phyloP scores from a whole-genome alignment of 2,797 vertebrate species.

The Cygnus olor region DNA sequence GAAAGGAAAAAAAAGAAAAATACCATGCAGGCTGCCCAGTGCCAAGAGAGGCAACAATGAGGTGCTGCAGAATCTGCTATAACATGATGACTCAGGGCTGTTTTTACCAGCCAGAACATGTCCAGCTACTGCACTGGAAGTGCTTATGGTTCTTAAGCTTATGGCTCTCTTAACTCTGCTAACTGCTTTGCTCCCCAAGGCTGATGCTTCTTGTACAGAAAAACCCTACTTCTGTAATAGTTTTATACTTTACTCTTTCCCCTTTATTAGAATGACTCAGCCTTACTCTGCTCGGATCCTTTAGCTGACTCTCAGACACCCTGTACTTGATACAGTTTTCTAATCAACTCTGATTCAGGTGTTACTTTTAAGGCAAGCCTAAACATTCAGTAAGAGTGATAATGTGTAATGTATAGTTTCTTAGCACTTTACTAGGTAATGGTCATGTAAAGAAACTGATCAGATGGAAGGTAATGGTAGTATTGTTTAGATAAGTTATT shows the following conservation, averaged over 20 bases:
- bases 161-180: neutral
- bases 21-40: neutral
- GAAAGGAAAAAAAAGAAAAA: fast-evolving
- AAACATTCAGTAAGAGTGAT: neutral
- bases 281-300: neutral
- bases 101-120: neutral
- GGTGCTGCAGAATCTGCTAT: neutral
- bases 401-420: neutral
- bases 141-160: neutral
- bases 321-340: neutral
- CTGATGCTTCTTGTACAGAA: neutral
- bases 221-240: neutral
- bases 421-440: neutral
- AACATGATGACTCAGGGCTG: constrained; percentile 9
- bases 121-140: neutral
- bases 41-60: neutral
- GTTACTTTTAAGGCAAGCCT: neutral
- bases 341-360: neutral
- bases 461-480: neutral
- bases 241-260: neutral
- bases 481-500: neutral
- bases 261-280: neutral
- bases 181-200: neutral
- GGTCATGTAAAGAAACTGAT: neutral
- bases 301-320: neutral